phyloP scores from a whole-genome alignment of 2,888 invertebrate genomes.

The Cyaniris semiargus region DNA sequence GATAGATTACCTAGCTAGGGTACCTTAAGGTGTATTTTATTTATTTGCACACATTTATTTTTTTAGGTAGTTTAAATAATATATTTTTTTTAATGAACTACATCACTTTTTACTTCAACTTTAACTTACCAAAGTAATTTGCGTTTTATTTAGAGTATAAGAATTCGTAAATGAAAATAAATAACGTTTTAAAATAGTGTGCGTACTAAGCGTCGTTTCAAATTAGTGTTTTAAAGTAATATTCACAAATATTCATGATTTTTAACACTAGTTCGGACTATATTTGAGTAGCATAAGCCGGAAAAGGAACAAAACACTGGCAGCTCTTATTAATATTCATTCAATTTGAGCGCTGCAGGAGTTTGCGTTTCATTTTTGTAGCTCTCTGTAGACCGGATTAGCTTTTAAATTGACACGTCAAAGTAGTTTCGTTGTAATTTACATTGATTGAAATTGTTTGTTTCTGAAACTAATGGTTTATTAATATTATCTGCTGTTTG shows the following conservation, averaged over 20 bases:
- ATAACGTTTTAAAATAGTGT: background rate
- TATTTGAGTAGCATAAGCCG: constrained; percentile 9
- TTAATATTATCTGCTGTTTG: background rate
- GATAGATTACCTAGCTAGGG: too few species aligned
- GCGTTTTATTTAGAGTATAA: background rate
- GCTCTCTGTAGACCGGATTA: constrained; percentile 13
- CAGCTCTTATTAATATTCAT: constrained; percentile 15
- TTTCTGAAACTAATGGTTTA: background rate
- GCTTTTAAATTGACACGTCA: constrained; percentile 16
- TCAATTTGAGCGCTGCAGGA: constrained; percentile 17
- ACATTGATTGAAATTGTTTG: background rate
- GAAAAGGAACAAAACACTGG: constrained; percentile 12
- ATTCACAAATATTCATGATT: background rate
- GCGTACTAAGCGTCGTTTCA: background rate
- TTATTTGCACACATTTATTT: too few species aligned
- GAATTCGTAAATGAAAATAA: background rate
- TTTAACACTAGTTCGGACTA: background rate
- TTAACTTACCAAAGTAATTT: too few species aligned
- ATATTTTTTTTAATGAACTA: background rate
- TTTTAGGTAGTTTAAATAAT: background rate
- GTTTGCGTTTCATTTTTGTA: constrained; percentile 21
- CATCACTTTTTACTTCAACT: background rate
- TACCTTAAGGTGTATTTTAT: too few species aligned
- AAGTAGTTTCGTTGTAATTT: background rate
- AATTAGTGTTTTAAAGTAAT: background rate